phyloP scores from a whole-genome alignment of 92 coral and sea anemone species.

The Siderastrea siderea region DNA sequence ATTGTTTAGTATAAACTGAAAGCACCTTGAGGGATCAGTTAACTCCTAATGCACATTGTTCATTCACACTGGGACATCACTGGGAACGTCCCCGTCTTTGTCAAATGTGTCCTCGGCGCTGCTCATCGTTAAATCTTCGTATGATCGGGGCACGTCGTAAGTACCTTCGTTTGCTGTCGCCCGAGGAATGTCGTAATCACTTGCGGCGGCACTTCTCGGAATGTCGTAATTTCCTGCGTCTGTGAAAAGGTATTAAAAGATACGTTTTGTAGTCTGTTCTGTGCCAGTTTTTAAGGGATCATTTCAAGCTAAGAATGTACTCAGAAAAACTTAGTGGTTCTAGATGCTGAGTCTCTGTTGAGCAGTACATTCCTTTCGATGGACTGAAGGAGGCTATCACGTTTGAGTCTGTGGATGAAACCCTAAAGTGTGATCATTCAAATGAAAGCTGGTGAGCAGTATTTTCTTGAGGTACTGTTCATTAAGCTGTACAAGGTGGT shows the following conservation, averaged over 20 bases:
- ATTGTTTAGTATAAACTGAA: background rate
- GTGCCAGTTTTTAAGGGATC: too few relatives aligned
- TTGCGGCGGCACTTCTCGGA: slow-evolving; percentile 55
- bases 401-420: background rate
- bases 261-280: too few relatives aligned
- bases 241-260: background rate
- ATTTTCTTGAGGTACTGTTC: background rate
- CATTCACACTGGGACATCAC: slow-evolving; percentile 10
- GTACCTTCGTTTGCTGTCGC: slow-evolving; percentile 39
- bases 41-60: background rate
- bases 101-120: background rate
- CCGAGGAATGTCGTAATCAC: slow-evolving; percentile 76
- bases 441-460: background rate
- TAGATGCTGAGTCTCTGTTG: too few relatives aligned
- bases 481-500: background rate
- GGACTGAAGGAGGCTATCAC: background rate
- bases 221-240: slow-evolving; percentile 83
- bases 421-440: background rate
- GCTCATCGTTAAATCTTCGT: slow-evolving; percentile 11
- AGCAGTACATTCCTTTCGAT: too few relatives aligned
- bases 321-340: too few relatives aligned
- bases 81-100: background rate
- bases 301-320: too few relatives aligned
- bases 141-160: slow-evolving; percentile 61
- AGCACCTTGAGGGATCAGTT: background rate